Base-by-base conservation (phyloP, 1,140 invertebrate genomes). In the Physella acuta region DNA sequence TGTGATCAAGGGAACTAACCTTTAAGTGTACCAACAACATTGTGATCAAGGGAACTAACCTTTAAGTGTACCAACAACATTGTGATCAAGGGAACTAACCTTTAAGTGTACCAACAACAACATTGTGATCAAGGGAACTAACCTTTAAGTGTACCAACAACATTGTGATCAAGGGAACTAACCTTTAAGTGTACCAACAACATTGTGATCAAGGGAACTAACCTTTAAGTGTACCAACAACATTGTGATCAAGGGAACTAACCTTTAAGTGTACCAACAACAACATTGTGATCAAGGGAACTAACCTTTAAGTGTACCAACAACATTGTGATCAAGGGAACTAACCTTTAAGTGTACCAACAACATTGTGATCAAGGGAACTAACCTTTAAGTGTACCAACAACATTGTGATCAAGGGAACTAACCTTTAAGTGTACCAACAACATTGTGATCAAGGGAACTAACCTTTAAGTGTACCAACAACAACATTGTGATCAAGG, bases 11-110 rank as follows among this genome's bases (percentile, higher is more conserved):
- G n/a, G n/a, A n/a, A n/a, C n/a, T 68, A 65, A 77, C 94, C 86
- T 99, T 99, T 4, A 99, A 85, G 80, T 96, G 93, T 4, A 99
- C 94, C 2, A 99, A 87, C 5, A 99, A 86, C 79, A 94, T 93
- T 0, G 98, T 98, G 88, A n/a, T n/a, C n/a, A n/a, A n/a, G n/a
- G n/a, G n/a, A n/a, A n/a, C n/a, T 68, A 65, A 77, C 94, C 86
- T 99, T 99, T 4, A 99, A 85, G 80, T 96, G 93, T 4, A 99
- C 94, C 2, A 99, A 87, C 5, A 99, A 86, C 79, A 94, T 93
- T 0, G 98, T 98, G 88, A n/a, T n/a, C n/a, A n/a, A n/a, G n/a
- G n/a, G n/a, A n/a, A n/a, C n/a, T 68, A 65, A 77, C 94, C 86
- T 99, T 99, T 4, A 99, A 85, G 80, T 96, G 93, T 4, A 99